Evolutionary conservation across 2,113 vertebrate species (phyloP), one percentile per base, ranked within the genome.

Genomic region (Misgurnus mizolepis): DNA sequence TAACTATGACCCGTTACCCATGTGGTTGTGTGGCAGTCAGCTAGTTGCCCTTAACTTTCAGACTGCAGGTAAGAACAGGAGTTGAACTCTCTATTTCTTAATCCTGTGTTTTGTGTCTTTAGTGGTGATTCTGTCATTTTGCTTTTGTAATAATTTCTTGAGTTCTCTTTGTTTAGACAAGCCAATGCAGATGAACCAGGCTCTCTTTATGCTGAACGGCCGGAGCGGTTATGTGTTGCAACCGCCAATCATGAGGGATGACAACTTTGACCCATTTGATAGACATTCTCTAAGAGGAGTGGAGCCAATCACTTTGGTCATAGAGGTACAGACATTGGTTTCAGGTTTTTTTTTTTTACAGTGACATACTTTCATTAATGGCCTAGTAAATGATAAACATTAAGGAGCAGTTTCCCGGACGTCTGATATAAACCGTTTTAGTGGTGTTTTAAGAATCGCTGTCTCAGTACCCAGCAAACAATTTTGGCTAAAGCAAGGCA

Each of bases 141-240:
- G 34, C 67, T 9, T 11, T 9, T 5, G 69, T 27, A 3, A 4
- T 15, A 0, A 1, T 80, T 6, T 39, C 66, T 67, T 7, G 7
- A 12, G 64, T 15, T 43, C 39, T 27, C n/a, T 62, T 18, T 34
- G 7, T 39, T 9, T 89, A 99, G 98, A 99, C 85, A 99, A 99
- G 84, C 97, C 98, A 79, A 99, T 99, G 98, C 98, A 99, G 93
- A 98, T 99, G 97, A 99, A 99, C 89, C 98, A 99, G 92, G 96
- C 98, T 34, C 90, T 99, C 76, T 99, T 99, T 91, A 94, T 96
- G 95, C 89, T 96, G 22, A 96, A 94, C 0, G 96, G 97, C 7
- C 92, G 92, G 80, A 97, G 96, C 1, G 98, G 98, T 47, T 99
- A 97, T 0, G 95, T 98, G 82, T 90, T 99, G 80, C 97, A 99